Percentiles rank a stretch among this genome's conserved stretches.
These are phyloP conservation scores for Choloepus didactylus DNA, from an alignment of 2,797 vertebrate genomes.

Conservation along the genomic window DNA sequence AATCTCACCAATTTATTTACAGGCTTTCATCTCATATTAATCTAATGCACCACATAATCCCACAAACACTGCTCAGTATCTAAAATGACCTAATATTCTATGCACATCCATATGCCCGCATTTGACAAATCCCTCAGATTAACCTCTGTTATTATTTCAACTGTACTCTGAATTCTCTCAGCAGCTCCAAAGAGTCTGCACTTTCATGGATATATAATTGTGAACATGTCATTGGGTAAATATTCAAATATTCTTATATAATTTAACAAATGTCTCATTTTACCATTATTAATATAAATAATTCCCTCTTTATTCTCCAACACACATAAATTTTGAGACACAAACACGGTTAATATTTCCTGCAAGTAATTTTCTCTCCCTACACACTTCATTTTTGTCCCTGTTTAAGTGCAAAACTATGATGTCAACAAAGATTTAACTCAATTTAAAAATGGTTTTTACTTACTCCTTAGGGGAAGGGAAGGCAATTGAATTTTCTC, in stretches of 20 bases:
- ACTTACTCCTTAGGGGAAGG: neutral
- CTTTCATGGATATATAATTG: neutral
- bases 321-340: constrained; percentile 24
- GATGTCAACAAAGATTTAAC: neutral
- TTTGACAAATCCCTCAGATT: neutral
- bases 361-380: constrained; percentile 31
- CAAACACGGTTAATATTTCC: neutral
- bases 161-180: neutral
- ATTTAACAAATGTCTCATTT: neutral
- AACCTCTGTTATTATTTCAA: constrained; percentile 8
- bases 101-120: neutral
- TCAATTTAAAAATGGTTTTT: neutral
- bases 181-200: neutral
- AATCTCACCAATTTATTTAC: constrained; percentile 28
- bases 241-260: constrained; percentile 17
- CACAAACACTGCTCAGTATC: no score
- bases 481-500: neutral
- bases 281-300: neutral
- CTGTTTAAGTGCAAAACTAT: neutral
- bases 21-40: neutral
- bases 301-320: neutral
- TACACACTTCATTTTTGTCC: neutral
- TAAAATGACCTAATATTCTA: neutral
- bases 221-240: neutral
- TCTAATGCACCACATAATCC: neutral